A percentile compares a stretch with the other conserved stretches of the same genome.
Evolutionary conservation across 2,113 vertebrate genomes (phyloP).

Genomic region (Charina bottae): DNA sequence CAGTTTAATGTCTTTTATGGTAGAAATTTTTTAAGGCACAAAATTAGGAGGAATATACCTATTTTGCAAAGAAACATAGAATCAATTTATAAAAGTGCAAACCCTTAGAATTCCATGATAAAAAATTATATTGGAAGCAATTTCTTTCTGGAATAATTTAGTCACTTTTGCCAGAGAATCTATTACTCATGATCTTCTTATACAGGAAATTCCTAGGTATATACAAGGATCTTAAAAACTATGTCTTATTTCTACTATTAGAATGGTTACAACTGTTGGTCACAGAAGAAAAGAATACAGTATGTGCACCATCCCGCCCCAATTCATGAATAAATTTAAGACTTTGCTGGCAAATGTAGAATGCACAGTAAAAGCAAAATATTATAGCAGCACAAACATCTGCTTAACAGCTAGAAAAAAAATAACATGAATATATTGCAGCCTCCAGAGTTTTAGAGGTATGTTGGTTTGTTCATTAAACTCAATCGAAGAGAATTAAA

Average conservation of each 20-base stretch:
- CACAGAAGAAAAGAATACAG: not conserved
- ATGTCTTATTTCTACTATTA: not conserved
- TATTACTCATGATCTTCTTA: slow-evolving; percentile 19
- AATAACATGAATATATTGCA: slow-evolving; percentile 5
- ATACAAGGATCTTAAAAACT: not conserved
- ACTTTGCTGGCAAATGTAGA: not conserved
- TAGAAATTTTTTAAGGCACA: slow-evolving; percentile 39
- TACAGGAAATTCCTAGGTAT: not conserved
- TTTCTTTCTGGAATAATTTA: not conserved
- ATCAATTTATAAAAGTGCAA: slow-evolving; percentile 15
- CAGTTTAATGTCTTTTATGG: not conserved
- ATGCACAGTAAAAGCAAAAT: not conserved
- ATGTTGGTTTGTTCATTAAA: slow-evolving; percentile 9
- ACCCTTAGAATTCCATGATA: not conserved
- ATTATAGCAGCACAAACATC: rapidly evolving
- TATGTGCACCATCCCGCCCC: not conserved
- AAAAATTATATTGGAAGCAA: not conserved
- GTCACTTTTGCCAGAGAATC: slow-evolving; percentile 28
- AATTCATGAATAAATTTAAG: slow-evolving; percentile 7
- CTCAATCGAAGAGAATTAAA: not conserved
- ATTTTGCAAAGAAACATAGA: slow-evolving; percentile 2
- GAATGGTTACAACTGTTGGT: not conserved
- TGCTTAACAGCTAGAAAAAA: slow-evolving; percentile 4
- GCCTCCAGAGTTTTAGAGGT: slow-evolving; percentile 22
- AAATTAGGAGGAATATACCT: slow-evolving; percentile 48